A percentile compares a stretch with the other conserved stretches of the same genome.
phyloP scores from a whole-genome alignment of 2,888 invertebrate species.

The Pheosia gnoma region DNA sequence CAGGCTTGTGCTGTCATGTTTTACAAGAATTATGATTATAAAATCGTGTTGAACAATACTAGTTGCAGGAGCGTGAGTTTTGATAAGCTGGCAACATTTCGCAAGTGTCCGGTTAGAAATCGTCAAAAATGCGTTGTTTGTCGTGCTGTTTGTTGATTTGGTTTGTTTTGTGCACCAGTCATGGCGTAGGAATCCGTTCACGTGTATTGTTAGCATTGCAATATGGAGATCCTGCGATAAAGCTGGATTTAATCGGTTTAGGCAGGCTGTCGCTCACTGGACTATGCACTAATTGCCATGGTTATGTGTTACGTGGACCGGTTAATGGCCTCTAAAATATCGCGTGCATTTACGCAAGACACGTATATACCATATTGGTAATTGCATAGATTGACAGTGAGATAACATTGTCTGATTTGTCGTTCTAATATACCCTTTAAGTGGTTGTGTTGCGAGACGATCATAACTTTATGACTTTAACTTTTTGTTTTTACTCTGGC shows the following conservation, averaged over 20 bases:
- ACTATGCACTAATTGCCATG: constrained; percentile 76
- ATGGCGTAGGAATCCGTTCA: constrained; percentile 68
- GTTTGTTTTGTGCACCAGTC: constrained; percentile 63
- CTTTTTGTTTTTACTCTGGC: not conserved
- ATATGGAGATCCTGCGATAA: constrained; percentile 65
- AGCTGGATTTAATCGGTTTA: constrained; percentile 73
- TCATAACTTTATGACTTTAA: constrained; percentile 7
- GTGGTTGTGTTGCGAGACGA: constrained; percentile 26
- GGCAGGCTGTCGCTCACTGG: constrained; percentile 76
- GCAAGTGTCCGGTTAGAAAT: constrained; percentile 53
- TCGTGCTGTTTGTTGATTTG: constrained; percentile 52
- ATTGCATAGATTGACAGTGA: constrained; percentile 66
- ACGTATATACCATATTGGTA: constrained; percentile 34
- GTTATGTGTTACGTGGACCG: constrained; percentile 68
- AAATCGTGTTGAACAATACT: constrained; percentile 45
- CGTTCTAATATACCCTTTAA: constrained; percentile 45
- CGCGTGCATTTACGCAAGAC: constrained; percentile 64
- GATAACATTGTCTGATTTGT: constrained; percentile 65
- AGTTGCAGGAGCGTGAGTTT: constrained; percentile 41
- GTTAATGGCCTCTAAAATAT: constrained; percentile 70
- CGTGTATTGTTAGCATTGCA: constrained; percentile 60
- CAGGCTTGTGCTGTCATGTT: constrained; percentile 48
- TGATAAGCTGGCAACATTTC: constrained; percentile 41
- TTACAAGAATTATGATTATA: constrained; percentile 53
- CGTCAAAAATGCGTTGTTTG: constrained; percentile 51